Conservation (phyloP, 2,888 invertebrate species). For the Disparrhopalites patrizii region DNA sequence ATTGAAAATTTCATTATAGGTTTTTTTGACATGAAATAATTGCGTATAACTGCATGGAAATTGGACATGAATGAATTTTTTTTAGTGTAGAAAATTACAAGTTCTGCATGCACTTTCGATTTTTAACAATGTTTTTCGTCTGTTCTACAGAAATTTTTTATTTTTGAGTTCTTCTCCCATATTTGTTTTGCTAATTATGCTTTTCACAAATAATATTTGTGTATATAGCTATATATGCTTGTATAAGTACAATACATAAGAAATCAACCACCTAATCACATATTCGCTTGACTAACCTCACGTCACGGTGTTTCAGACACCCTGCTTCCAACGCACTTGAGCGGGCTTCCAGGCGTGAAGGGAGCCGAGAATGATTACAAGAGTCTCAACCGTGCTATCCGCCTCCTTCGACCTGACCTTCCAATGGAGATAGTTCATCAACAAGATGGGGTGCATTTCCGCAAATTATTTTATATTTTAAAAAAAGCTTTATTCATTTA, state of each 20-base stretch:
- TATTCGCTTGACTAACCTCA: constrained; percentile 18
- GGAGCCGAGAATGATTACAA: constrained; percentile 14
- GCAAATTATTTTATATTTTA: too few species aligned
- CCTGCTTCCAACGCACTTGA: constrained; percentile 23
- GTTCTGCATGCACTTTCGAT: too few species aligned
- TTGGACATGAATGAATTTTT: too few species aligned
- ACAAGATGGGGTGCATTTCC: constrained; percentile 22
- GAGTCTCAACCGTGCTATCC: constrained; percentile 18
- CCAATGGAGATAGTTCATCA: constrained; percentile 9
- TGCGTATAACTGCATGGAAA: too few species aligned
- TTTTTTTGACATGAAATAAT: too few species aligned
- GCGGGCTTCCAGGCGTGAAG: constrained; percentile 13
- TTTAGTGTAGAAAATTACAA: too few species aligned
- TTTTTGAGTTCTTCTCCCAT: neutral
- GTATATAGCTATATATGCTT: neutral
- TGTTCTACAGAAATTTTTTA: neutral
- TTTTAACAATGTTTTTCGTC: neutral
- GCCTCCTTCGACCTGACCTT: constrained; percentile 13
- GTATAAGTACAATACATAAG: constrained; percentile 17
- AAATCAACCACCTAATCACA: too few species aligned
- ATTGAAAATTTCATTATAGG: too few species aligned
- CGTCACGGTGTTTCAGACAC: constrained; percentile 13
- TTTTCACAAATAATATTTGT: neutral
- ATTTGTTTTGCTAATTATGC: too few species aligned
- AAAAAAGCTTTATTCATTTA: neutral